Evolutionary conservation across 2,888 invertebrate species (phyloP).

Genomic region (Apodemia zela): DNA sequence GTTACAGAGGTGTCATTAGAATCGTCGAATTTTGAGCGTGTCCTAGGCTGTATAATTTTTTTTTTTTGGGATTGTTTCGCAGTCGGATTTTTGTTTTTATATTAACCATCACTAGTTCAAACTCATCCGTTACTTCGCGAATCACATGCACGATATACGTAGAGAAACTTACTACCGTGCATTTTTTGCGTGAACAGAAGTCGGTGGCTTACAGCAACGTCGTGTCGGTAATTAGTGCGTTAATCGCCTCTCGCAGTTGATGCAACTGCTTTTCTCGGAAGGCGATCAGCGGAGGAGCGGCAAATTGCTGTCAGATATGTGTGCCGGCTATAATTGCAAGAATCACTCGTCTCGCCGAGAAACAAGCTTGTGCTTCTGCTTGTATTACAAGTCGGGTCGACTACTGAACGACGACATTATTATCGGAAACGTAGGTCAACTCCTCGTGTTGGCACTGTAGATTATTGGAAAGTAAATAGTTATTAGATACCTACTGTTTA

Average conservation of each 20-base stretch:
- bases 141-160: background rate
- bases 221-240: constrained; percentile 64
- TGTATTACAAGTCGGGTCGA: constrained; percentile 30
- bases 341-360: constrained; percentile 54
- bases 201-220: constrained; percentile 35
- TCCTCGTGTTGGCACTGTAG: background rate
- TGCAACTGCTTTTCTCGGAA: constrained; percentile 73
- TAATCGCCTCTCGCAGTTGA: constrained; percentile 65
- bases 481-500: background rate
- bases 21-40: no score
- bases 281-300: constrained; percentile 66
- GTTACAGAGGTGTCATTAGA: no score
- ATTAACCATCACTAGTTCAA: background rate
- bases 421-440: background rate
- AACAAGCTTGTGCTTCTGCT: constrained; percentile 35
- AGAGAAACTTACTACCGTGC: constrained; percentile 12
- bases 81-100: no score
- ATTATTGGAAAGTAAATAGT: background rate
- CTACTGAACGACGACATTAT: constrained; percentile 10
- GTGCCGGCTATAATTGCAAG: constrained; percentile 75
- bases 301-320: constrained; percentile 76
- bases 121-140: background rate
- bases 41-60: no score
- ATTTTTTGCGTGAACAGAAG: constrained; percentile 31
- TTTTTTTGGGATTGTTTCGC: no score